These are phyloP conservation scores for Ectemnius cavifrons DNA, from an alignment of 2,888 invertebrate genomes.

Conservation along the genomic window DNA sequence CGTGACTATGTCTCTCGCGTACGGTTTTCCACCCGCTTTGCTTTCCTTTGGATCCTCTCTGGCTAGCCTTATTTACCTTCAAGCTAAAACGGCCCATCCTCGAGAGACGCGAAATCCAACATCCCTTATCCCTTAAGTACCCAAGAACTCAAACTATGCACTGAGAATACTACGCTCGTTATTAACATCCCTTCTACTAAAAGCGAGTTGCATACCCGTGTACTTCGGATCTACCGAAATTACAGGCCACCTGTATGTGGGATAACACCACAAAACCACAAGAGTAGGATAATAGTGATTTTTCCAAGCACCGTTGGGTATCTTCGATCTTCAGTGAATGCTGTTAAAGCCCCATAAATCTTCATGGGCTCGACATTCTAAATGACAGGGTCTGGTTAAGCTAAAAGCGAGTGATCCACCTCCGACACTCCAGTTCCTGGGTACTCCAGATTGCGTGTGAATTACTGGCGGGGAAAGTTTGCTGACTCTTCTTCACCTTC, in stretches of 20 bases:
- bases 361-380: too few relatives aligned
- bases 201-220: not conserved
- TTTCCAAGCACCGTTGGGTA: too few relatives aligned
- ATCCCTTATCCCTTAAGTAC: not conserved
- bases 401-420: too few relatives aligned
- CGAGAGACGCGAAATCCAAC: not conserved
- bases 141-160: not conserved
- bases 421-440: not conserved
- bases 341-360: too few relatives aligned
- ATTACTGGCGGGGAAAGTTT: slow-evolving; percentile 15
- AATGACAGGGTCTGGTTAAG: too few relatives aligned
- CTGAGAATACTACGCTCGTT: not conserved
- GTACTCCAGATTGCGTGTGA: slow-evolving; percentile 14
- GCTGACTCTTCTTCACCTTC: slow-evolving; percentile 23
- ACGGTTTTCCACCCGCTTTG: too few relatives aligned
- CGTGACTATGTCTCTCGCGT: too few relatives aligned
- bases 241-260: too few relatives aligned
- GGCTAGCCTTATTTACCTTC: slow-evolving; percentile 11
- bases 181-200: not conserved
- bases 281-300: too few relatives aligned
- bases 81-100: not conserved
- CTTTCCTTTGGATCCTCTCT: not conserved
- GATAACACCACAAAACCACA: too few relatives aligned
- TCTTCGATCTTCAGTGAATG: too few relatives aligned
- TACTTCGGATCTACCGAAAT: too few relatives aligned